These are phyloP conservation scores for Cordylochernes scorpioides DNA, from an alignment of 2,888 invertebrate genomes.

Conservation along the genomic window DNA sequence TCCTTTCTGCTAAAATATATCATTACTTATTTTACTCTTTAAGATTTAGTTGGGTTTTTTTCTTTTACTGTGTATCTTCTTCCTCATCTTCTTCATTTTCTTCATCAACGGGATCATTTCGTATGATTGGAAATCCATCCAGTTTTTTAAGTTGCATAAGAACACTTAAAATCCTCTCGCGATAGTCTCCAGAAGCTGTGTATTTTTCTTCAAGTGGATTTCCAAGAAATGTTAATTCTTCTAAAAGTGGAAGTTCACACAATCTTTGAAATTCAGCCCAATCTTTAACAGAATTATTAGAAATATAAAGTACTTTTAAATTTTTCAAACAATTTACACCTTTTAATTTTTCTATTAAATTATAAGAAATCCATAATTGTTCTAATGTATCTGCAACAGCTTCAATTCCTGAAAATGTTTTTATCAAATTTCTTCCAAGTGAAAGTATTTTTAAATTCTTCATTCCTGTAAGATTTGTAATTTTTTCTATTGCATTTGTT, in stretches of 20 bases:
- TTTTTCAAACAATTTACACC: conserved; percentile 53
- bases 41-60: too few species aligned
- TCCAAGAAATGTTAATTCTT: conserved; percentile 53
- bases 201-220: conserved; percentile 23
- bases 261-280: conserved; percentile 44
- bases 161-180: too few species aligned
- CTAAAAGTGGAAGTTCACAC: conserved; percentile 23
- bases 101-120: too few species aligned
- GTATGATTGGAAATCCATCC: too few species aligned
- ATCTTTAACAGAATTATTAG: conserved; percentile 44
- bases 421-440: conserved; percentile 64
- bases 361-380: conserved; percentile 82
- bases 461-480: conserved; percentile 48
- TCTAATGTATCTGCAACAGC: conserved; percentile 58
- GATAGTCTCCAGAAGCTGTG: conserved; percentile 13
- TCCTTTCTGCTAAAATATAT: too few species aligned
- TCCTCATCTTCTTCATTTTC: too few species aligned
- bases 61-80: too few species aligned
- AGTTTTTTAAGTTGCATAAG: too few species aligned
- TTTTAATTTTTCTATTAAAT: conserved; percentile 68
- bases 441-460: conserved; percentile 59
- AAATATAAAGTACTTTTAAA: conserved; percentile 30
- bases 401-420: conserved; percentile 66
- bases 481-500: conserved; percentile 80
- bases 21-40: too few species aligned